These are phyloP conservation scores for Balanococcus diminutus DNA, from an alignment of 2,888 invertebrate species.

Conservation along the genomic window DNA sequence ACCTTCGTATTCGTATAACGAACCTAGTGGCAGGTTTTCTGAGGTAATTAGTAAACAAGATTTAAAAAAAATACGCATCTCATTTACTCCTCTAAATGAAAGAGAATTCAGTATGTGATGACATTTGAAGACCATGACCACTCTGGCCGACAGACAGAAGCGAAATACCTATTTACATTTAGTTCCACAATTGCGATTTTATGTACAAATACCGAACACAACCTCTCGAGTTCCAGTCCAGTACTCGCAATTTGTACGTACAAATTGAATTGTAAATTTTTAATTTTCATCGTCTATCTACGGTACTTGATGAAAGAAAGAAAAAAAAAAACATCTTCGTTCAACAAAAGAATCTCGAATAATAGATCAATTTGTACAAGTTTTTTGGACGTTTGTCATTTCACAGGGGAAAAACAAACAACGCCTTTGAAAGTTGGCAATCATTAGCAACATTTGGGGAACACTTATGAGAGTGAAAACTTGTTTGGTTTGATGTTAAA, in stretches of 20 bases:
- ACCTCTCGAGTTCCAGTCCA: neutral
- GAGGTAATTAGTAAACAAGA: too few relatives aligned
- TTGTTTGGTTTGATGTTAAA: neutral
- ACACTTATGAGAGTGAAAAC: slow-evolving; percentile 11
- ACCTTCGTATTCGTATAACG: too few relatives aligned
- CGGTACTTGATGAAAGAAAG: neutral
- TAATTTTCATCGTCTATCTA: neutral
- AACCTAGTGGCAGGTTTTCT: too few relatives aligned
- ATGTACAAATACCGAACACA: too few relatives aligned
- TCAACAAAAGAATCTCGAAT: neutral
- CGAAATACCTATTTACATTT: too few relatives aligned
- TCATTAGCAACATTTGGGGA: slow-evolving; percentile 21
- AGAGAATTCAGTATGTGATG: too few relatives aligned
- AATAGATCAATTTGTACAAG: neutral
- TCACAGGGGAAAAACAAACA: neutral
- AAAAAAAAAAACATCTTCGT: neutral
- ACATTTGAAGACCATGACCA: too few relatives aligned
- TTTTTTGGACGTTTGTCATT: neutral
- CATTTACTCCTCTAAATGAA: too few relatives aligned
- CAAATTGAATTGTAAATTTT: neutral
- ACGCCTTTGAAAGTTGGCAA: neutral
- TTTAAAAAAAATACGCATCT: too few relatives aligned
- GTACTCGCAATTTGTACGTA: neutral
- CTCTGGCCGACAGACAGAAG: too few relatives aligned
- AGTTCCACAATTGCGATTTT: too few relatives aligned